Percentiles rank a stretch among this genome's conserved stretches.
Conservation (phyloP, 1,140 invertebrate species). For the Magallana ariakensis region DNA sequence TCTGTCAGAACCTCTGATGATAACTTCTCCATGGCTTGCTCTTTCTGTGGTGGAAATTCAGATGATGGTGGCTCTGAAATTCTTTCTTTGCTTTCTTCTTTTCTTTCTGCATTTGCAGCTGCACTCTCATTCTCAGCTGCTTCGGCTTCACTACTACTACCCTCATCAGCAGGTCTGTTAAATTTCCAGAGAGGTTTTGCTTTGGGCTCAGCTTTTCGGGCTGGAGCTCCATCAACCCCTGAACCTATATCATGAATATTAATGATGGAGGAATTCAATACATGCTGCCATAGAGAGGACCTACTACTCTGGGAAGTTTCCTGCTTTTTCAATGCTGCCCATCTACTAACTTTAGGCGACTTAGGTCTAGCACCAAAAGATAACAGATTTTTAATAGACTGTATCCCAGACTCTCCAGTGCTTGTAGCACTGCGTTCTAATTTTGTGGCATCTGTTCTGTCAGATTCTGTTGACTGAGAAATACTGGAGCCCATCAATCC, state of each 20-base stretch:
- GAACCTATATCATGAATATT: constrained; percentile 9
- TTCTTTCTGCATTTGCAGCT: background rate
- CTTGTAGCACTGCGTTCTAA: background rate
- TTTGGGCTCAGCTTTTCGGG: background rate
- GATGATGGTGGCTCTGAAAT: background rate
- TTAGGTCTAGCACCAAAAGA: background rate
- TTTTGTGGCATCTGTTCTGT: too few relatives aligned
- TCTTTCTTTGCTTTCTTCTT: background rate
- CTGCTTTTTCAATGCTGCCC: constrained; percentile 11
- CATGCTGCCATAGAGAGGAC: background rate
- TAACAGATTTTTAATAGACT: background rate
- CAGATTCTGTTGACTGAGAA: too few relatives aligned
- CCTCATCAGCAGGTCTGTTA: background rate
- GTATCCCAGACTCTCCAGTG: background rate
- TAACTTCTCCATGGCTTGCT: background rate
- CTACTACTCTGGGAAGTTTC: background rate
- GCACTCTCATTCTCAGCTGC: background rate
- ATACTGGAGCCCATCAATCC: too few relatives aligned
- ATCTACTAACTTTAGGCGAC: background rate
- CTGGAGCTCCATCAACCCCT: background rate
- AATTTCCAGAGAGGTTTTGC: background rate
- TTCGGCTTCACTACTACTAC: background rate
- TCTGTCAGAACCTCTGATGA: too few relatives aligned
- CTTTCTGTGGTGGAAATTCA: background rate
- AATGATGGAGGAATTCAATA: background rate